phyloP scores from a whole-genome alignment of 2,888 invertebrate genomes.

The Perithous albicinctus region DNA sequence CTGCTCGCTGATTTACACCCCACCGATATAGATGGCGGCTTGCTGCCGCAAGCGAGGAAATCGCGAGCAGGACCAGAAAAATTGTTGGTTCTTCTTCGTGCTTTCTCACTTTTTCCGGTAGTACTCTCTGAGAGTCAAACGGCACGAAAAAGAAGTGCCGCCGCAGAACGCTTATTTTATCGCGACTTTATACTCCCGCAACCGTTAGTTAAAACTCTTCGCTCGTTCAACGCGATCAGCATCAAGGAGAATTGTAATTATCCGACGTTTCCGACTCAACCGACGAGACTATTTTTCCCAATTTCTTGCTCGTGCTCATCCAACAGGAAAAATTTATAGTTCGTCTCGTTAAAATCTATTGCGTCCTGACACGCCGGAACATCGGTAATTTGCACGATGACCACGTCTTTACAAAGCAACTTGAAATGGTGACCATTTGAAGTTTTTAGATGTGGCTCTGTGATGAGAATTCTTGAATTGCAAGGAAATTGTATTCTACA shows the following conservation, averaged over 20 bases:
- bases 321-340: conserved; percentile 39
- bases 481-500: background rate
- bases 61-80: conserved; percentile 33
- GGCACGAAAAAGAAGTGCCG: background rate
- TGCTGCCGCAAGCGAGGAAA: conserved; percentile 14
- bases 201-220: conserved; percentile 15
- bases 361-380: background rate
- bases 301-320: conserved; percentile 25
- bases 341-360: conserved; percentile 44
- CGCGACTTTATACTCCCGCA: conserved; percentile 50
- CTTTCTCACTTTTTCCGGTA: background rate
- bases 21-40: background rate
- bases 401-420: background rate
- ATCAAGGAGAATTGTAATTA: conserved; percentile 64
- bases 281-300: conserved; percentile 61
- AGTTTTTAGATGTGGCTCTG: background rate
- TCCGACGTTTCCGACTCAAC: conserved; percentile 58
- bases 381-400: background rate
- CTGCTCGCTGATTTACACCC: conserved; percentile 57
- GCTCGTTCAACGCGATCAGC: conserved; percentile 7
- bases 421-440: background rate
- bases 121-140: background rate
- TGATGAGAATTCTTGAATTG: background rate
- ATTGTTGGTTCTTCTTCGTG: conserved; percentile 28
- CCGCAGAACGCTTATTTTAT: conserved; percentile 44